Percentiles rank a stretch among this genome's conserved stretches.
phyloP scores from a whole-genome alignment of 1,140 invertebrate genomes.

The Diabrotica virgifera region DNA sequence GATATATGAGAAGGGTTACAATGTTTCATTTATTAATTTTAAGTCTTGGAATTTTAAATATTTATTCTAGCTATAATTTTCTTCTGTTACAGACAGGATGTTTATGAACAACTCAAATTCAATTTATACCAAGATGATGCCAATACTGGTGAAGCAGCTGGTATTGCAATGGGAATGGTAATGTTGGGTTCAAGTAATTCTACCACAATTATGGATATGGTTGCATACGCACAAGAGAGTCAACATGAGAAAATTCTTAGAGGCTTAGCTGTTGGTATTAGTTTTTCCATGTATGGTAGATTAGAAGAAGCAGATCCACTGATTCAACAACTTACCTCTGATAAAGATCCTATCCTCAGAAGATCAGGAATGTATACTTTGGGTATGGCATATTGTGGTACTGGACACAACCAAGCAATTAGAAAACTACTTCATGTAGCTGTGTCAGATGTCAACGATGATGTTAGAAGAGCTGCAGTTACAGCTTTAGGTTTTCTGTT shows the following conservation, averaged over 20 bases:
- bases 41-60: neutral
- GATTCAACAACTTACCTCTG: slow-evolving; percentile 81
- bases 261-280: slow-evolving; percentile 92
- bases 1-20: too few species aligned
- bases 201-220: slow-evolving; percentile 92
- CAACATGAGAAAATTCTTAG: slow-evolving; percentile 98
- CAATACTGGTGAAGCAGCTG: slow-evolving; percentile 96
- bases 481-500: slow-evolving; percentile 92
- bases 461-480: slow-evolving; percentile 95
- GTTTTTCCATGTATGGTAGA: slow-evolving; percentile 94
- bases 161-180: slow-evolving; percentile 97
- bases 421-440: slow-evolving; percentile 92
- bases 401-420: slow-evolving; percentile 95
- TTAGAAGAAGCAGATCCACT: slow-evolving; percentile 94
- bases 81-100: slow-evolving; percentile 59
- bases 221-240: slow-evolving; percentile 75
- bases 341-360: slow-evolving; percentile 84
- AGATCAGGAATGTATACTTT: slow-evolving; percentile 97
- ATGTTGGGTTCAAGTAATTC: slow-evolving; percentile 94
- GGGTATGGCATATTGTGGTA: slow-evolving; percentile 98
- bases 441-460: slow-evolving; percentile 92
- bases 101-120: slow-evolving; percentile 95
- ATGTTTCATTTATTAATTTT: too few species aligned
- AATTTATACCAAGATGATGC: slow-evolving; percentile 99
- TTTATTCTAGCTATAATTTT: neutral